These are phyloP conservation scores for Merodon equestris DNA, from an alignment of 2,888 invertebrate genomes.

Conservation along the genomic window DNA sequence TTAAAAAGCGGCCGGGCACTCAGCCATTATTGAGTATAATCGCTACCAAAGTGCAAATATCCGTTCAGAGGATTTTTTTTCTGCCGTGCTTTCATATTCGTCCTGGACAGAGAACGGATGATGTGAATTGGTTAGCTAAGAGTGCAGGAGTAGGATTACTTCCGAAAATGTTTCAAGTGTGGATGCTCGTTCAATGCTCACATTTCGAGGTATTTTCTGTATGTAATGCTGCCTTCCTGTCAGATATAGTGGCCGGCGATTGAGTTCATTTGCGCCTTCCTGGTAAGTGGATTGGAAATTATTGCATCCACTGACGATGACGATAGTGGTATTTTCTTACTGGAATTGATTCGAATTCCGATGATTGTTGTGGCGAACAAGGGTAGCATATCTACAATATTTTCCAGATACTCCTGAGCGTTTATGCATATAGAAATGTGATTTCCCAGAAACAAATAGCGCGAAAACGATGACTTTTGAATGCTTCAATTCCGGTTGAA, in stretches of 20 bases:
- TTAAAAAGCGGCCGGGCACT: slow-evolving; percentile 30
- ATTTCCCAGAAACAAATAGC: slow-evolving; percentile 9
- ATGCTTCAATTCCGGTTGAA: neutral
- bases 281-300: slow-evolving; percentile 35
- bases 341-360: neutral
- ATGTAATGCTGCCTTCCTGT: no score
- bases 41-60: slow-evolving; percentile 39
- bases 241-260: slow-evolving; percentile 12
- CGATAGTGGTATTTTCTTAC: neutral
- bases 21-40: slow-evolving; percentile 22
- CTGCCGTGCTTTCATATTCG: no score
- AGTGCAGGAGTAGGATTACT: no score
- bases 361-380: no score
- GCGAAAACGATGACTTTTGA: slow-evolving; percentile 1
- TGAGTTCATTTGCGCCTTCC: slow-evolving; percentile 22
- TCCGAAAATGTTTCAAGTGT: no score
- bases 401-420: slow-evolving; percentile 5
- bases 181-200: no score
- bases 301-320: slow-evolving; percentile 24
- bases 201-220: no score
- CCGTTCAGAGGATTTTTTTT: slow-evolving; percentile 1
- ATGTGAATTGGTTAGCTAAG: no score
- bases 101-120: no score
- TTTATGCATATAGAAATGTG: slow-evolving; percentile 24
- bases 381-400: neutral